Conservation (phyloP, 2,113 vertebrate genomes). For the Indicator indicator region DNA sequence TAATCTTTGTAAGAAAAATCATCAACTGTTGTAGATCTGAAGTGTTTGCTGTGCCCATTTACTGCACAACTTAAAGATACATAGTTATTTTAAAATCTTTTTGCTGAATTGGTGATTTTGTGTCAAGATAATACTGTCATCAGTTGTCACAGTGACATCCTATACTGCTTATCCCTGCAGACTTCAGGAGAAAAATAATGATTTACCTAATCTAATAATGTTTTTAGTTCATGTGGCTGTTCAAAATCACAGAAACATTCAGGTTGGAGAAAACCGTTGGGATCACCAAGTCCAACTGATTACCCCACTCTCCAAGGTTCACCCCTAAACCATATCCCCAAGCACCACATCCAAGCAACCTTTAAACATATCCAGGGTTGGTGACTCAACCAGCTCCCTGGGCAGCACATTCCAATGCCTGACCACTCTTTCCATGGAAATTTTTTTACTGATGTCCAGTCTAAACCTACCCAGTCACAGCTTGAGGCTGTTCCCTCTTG, state of each 20-base stretch:
- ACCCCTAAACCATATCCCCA: too few relatives aligned
- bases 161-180: not conserved
- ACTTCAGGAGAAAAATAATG: not conserved
- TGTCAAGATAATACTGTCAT: not conserved
- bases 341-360: too few relatives aligned
- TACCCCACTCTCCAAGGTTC: too few relatives aligned
- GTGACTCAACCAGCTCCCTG: too few relatives aligned
- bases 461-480: too few relatives aligned
- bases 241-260: not conserved
- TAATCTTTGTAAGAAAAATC: slow-evolving; percentile 12
- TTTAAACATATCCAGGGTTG: too few relatives aligned
- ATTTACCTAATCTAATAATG: not conserved
- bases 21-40: not conserved
- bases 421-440: too few relatives aligned
- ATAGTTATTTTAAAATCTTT: not conserved
- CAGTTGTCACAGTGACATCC: not conserved
- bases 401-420: too few relatives aligned
- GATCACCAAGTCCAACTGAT: too few relatives aligned
- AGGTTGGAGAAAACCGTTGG: too few relatives aligned
- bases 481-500: too few relatives aligned
- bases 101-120: not conserved
- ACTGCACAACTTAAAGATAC: not conserved
- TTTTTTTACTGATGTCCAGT: too few relatives aligned
- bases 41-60: not conserved
- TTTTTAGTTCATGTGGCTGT: not conserved